Conservation (phyloP, 2,888 invertebrate genomes). For the Eumacrocentrus americanus region DNA sequence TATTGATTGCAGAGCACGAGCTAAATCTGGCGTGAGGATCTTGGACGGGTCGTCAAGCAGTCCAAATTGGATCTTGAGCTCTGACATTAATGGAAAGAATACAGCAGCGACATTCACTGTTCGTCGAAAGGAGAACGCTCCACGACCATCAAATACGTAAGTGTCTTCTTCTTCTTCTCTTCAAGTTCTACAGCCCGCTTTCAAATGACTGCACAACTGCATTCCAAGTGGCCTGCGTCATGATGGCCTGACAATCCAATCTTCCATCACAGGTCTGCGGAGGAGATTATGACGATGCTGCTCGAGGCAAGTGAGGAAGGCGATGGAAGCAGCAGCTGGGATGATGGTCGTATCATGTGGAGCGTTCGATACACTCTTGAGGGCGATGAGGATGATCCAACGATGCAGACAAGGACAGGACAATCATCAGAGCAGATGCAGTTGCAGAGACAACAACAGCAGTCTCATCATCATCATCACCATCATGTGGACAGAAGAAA, state of each 20-base stretch:
- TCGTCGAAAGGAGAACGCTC: constrained; percentile 67
- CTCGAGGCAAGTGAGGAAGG: constrained; percentile 84
- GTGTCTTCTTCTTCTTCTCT: constrained; percentile 31
- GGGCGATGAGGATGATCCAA: constrained; percentile 62
- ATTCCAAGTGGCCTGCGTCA: constrained; percentile 12
- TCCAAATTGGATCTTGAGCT: constrained; percentile 86
- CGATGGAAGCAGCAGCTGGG: constrained; percentile 72
- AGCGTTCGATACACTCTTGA: constrained; percentile 77
- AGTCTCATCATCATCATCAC: constrained; percentile 51
- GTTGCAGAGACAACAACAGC: constrained; percentile 48
- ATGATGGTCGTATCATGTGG: constrained; percentile 88
- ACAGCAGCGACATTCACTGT: constrained; percentile 90
- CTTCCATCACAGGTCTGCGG: constrained; percentile 60
- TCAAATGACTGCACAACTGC: constrained; percentile 14
- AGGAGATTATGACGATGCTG: constrained; percentile 91
- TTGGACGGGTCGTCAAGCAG: constrained; percentile 80
- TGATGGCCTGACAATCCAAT: constrained; percentile 14
- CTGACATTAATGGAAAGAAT: constrained; percentile 85
- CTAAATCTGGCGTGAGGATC: constrained; percentile 85
- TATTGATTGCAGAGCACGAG: constrained; percentile 73
- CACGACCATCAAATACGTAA: constrained; percentile 52
- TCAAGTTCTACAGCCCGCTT: constrained; percentile 1
- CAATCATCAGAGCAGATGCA: constrained; percentile 45
- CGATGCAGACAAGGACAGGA: constrained; percentile 49
- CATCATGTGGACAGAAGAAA: constrained; percentile 64